Conservation (phyloP, 2,113 vertebrate species). For the Aegotheles bennettii region DNA sequence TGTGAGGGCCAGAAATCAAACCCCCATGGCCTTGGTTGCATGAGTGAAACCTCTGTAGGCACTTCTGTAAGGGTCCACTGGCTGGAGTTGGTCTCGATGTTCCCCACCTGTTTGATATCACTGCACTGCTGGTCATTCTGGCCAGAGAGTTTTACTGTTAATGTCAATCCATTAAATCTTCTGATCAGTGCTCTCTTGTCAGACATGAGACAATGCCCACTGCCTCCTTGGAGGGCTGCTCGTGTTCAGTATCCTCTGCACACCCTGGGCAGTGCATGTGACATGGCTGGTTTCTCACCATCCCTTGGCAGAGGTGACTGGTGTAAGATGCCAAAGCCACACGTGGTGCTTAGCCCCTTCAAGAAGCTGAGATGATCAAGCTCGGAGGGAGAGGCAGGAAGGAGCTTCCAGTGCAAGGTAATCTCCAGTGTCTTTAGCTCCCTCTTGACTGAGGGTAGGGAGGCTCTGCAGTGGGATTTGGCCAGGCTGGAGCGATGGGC, state of each 20-base stretch:
- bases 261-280: fast-evolving
- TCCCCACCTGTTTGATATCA: not conserved
- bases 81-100: not conserved
- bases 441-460: no score
- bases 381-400: not conserved
- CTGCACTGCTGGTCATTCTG: not conserved
- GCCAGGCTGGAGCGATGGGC: no score
- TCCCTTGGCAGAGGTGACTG: not conserved
- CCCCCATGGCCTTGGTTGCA: not conserved
- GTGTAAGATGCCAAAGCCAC: not conserved
- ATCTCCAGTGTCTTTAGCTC: not conserved
- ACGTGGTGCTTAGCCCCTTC: not conserved
- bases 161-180: not conserved
- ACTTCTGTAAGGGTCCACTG: not conserved
- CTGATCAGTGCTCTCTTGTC: not conserved
- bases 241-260: fast-evolving
- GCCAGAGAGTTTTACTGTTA: not conserved
- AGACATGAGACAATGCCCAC: not conserved
- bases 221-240: not conserved
- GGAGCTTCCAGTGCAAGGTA: not conserved
- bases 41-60: not conserved
- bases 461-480: no score
- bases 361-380: not conserved
- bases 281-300: not conserved
- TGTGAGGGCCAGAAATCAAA: not conserved